phyloP scores from a whole-genome alignment of 2,113 vertebrate genomes.

The Cercocebus atys region DNA sequence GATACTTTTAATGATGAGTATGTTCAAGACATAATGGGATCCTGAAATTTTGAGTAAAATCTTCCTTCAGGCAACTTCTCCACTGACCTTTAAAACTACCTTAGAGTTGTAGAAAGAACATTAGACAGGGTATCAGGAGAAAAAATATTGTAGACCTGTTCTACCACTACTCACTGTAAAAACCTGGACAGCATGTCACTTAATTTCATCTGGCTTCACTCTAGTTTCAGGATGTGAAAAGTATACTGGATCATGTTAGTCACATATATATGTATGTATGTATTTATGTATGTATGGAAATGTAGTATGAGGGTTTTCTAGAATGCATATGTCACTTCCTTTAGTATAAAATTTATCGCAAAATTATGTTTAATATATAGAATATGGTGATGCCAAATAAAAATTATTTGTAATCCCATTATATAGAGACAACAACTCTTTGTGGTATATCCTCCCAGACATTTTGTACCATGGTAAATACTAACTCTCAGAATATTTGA shows the following conservation, averaged over 20 bases:
- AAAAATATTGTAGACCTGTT: not conserved
- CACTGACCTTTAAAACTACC: not conserved
- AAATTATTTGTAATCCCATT: not conserved
- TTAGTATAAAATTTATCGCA: not conserved
- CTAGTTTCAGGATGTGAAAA: not conserved
- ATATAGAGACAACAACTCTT: not conserved
- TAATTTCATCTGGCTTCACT: conserved; percentile 18
- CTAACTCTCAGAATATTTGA: not conserved
- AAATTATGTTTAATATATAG: not conserved
- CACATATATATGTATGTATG: not conserved
- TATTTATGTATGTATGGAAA: not conserved
- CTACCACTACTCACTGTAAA: not conserved
- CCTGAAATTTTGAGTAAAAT: not conserved
- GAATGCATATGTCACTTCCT: not conserved
- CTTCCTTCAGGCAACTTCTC: not conserved
- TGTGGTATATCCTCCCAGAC: not conserved
- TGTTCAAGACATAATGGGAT: conserved; percentile 35
- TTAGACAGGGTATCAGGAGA: not conserved
- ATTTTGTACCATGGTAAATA: not conserved
- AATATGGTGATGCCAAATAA: not conserved
- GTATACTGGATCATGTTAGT: not conserved
- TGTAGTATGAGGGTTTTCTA: not conserved
- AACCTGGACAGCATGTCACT: not conserved
- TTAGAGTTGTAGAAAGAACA: not conserved
- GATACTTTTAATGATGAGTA: not conserved